Base-by-base conservation (phyloP, 2,113 vertebrate genomes). In the Labeo catla region DNA sequence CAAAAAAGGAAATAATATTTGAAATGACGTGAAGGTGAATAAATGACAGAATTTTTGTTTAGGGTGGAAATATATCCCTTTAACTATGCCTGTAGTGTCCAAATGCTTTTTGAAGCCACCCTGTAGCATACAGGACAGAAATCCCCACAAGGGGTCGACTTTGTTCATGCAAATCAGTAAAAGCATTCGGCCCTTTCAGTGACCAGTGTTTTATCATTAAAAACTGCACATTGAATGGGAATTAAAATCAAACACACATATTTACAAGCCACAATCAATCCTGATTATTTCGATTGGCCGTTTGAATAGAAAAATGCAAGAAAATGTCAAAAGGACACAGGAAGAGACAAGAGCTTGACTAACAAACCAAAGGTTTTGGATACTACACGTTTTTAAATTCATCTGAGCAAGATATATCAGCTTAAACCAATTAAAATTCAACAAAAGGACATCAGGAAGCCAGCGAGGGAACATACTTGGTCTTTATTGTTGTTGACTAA, bases 401-500 rank as follows among this genome's bases (percentile, higher is more conserved):
- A 65, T 79, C 28, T 28, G 21, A 81, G 6, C 21, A 45, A 16
- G 50, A 15, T 34, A 13, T 54, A 1, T 77, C 47, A 19, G 50
- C 28, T 77, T 23, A 77, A 77, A 36, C 76, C 28, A 36, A 21
- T 72, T 45, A 2, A 72, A 45, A 45, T 45, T 1, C 0, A 52
- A 57, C 8, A 77, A 77, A 77, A 54, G 49, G 23, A 8, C 19
- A 28, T n/a, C 8, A 43, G 16, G 47, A 12, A 72, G 52, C 34
- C 34, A 23, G 6, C 19, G 16, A 54, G 65, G 28, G 28, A 54
- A 84, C 82, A 57, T 96, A 99, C 98, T 97, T 99, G 98, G 89
- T 99, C 98, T 94, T 99, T 99, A 94, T 88, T 99, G 93, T 92
- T 96, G 92, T 90, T 95, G 89, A 98, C 90, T 77, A 98, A 95